A percentile compares a stretch with the other conserved stretches of the same genome.
Conservation (phyloP, 1,140 invertebrate species). For the Linepithema humile region DNA sequence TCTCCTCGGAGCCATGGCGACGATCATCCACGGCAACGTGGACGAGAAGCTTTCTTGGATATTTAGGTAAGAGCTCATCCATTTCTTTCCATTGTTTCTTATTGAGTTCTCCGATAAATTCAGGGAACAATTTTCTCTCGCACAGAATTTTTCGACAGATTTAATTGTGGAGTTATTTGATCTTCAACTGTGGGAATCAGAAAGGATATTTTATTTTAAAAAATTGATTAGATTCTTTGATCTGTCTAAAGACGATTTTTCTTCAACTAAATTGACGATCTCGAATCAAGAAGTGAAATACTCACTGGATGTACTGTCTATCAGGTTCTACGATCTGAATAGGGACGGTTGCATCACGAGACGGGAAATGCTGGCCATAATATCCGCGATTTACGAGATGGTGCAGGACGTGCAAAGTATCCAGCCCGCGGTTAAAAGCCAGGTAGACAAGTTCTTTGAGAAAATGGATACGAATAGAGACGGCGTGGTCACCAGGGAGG, state of each 20-base stretch:
- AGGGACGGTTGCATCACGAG: slow-evolving; percentile 79
- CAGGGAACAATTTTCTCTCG: neutral
- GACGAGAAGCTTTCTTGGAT: slow-evolving; percentile 80
- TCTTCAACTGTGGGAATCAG: too few relatives aligned
- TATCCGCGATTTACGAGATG: slow-evolving; percentile 80
- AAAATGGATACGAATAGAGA: slow-evolving; percentile 79
- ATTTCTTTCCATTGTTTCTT: neutral
- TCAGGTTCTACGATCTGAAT: slow-evolving; percentile 79
- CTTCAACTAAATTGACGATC: neutral
- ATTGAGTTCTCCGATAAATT: neutral
- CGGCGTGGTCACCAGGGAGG: slow-evolving; percentile 77
- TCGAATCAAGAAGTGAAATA: neutral
- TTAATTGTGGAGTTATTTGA: neutral
- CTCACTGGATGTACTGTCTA: slow-evolving; percentile 31
- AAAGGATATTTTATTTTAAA: neutral
- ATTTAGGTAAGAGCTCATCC: slow-evolving; percentile 71
- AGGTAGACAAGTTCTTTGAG: slow-evolving; percentile 77
- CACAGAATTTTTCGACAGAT: neutral
- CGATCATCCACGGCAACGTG: slow-evolving; percentile 73
- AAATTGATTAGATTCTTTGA: neutral
- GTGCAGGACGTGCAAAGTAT: slow-evolving; percentile 66
- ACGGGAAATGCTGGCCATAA: slow-evolving; percentile 74
- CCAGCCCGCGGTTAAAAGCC: slow-evolving; percentile 69
- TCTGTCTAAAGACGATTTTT: neutral
- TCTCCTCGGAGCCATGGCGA: slow-evolving; percentile 70